These are phyloP conservation scores for Chloroclystis v-ata DNA, from an alignment of 2,888 invertebrate genomes.

Conservation along the genomic window DNA sequence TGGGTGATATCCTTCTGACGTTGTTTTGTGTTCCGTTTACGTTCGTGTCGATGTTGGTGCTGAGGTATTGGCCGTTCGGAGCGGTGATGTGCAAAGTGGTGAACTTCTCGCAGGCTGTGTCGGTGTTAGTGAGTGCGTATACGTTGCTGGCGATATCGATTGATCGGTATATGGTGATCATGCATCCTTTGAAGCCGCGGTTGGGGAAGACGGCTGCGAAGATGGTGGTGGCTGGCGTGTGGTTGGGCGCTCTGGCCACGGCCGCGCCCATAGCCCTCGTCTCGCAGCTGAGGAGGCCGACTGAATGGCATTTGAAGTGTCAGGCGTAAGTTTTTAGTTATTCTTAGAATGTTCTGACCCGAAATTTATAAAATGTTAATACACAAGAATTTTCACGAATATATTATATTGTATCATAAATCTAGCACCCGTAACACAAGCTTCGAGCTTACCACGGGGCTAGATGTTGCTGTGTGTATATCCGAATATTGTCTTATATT, in stretches of 20 bases:
- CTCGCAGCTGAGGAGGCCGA: conserved; percentile 82
- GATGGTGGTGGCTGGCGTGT: conserved; percentile 83
- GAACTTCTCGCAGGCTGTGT: conserved; percentile 88
- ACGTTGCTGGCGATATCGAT: conserved; percentile 94
- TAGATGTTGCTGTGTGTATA: too few species aligned
- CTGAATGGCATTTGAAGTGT: conserved; percentile 80
- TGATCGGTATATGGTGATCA: conserved; percentile 93
- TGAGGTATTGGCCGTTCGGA: conserved; percentile 94
- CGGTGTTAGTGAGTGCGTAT: conserved; percentile 91
- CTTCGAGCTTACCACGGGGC: too few species aligned
- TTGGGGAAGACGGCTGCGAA: conserved; percentile 84
- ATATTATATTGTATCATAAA: too few species aligned
- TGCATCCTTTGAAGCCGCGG: conserved; percentile 90
- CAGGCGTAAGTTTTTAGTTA: conserved; percentile 75
- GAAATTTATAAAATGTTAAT: too few species aligned
- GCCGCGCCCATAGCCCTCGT: conserved; percentile 89
- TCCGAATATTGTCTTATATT: too few species aligned
- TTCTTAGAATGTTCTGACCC: background rate
- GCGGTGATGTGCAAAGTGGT: conserved; percentile 88
- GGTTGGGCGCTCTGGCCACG: conserved; percentile 86
- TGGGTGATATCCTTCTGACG: conserved; percentile 94
- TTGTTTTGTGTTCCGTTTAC: conserved; percentile 94
- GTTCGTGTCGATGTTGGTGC: conserved; percentile 86
- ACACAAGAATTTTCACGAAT: too few species aligned
- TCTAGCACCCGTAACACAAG: too few species aligned